A percentile compares a stretch with the other conserved stretches of the same genome.
phyloP scores from a whole-genome alignment of 2,113 vertebrate genomes.

The Melanocharis versteri region DNA sequence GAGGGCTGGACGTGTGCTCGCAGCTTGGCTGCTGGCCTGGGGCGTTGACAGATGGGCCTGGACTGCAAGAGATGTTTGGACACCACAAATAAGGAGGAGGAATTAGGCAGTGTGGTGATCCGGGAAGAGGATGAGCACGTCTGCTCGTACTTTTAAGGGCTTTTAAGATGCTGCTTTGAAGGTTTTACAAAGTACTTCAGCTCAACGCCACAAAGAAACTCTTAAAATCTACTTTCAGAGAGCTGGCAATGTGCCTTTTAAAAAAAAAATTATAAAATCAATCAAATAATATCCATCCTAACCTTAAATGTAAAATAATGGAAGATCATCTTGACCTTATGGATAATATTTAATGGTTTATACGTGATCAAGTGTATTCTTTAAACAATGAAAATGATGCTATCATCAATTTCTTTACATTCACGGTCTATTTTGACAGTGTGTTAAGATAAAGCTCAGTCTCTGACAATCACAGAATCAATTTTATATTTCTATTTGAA shows the following conservation, averaged over 20 bases:
- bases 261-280: not conserved
- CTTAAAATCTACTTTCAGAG: not conserved
- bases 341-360: not conserved
- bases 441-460: not conserved
- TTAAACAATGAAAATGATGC: not conserved
- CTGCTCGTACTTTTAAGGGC: not conserved
- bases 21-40: not conserved
- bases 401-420: not conserved
- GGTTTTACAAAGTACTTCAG: not conserved
- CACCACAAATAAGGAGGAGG: not conserved
- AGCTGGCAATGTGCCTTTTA: not conserved
- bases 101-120: not conserved
- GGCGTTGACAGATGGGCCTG: not conserved
- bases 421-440: not conserved
- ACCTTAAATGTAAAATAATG: not conserved
- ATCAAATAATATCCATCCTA: not conserved
- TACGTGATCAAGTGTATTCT: not conserved
- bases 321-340: not conserved
- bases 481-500: not conserved
- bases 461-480: not conserved
- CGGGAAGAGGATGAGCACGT: rapidly evolving
- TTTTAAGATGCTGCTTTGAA: not conserved
- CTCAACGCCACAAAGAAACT: not conserved
- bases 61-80: not conserved
- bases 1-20: not conserved